A percentile compares a stretch with the other conserved stretches of the same genome.
These are phyloP conservation scores for Sphaeridia pumilis DNA, from an alignment of 2,888 invertebrate genomes.

Conservation along the genomic window DNA sequence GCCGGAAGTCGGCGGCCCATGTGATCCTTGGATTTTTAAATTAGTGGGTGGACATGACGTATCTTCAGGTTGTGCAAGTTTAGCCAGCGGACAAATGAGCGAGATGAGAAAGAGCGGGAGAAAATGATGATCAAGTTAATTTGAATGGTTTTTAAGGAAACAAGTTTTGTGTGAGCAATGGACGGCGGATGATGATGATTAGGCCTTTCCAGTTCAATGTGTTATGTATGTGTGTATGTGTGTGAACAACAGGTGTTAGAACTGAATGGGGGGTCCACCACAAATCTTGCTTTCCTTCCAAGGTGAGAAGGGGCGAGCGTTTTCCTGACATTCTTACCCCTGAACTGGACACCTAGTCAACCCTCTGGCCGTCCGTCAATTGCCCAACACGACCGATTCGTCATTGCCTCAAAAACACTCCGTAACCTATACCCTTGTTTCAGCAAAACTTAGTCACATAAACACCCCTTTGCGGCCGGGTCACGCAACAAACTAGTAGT, in stretches of 20 bases:
- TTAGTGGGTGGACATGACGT: too few relatives aligned
- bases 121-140: slow-evolving; percentile 20
- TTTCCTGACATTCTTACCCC: slow-evolving; percentile 12
- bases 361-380: too few relatives aligned
- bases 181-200: not conserved
- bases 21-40: too few relatives aligned
- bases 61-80: too few relatives aligned
- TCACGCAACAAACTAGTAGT: too few relatives aligned
- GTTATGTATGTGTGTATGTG: too few relatives aligned
- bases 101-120: slow-evolving; percentile 2
- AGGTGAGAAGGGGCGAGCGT: not conserved
- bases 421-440: too few relatives aligned
- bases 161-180: slow-evolving; percentile 14
- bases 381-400: slow-evolving; percentile 19
- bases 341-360: slow-evolving; percentile 7
- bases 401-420: slow-evolving; percentile 12
- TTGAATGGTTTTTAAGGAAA: slow-evolving; percentile 23
- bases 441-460: too few relatives aligned
- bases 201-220: too few relatives aligned
- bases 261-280: slow-evolving; percentile 25
- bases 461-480: too few relatives aligned
- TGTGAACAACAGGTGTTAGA: slow-evolving; percentile 29
- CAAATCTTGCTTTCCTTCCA: slow-evolving; percentile 14
- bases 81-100: too few relatives aligned
- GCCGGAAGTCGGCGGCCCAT: too few relatives aligned